phyloP scores from a whole-genome alignment of 2,113 vertebrate species.

The Pristiophorus japonicus region DNA sequence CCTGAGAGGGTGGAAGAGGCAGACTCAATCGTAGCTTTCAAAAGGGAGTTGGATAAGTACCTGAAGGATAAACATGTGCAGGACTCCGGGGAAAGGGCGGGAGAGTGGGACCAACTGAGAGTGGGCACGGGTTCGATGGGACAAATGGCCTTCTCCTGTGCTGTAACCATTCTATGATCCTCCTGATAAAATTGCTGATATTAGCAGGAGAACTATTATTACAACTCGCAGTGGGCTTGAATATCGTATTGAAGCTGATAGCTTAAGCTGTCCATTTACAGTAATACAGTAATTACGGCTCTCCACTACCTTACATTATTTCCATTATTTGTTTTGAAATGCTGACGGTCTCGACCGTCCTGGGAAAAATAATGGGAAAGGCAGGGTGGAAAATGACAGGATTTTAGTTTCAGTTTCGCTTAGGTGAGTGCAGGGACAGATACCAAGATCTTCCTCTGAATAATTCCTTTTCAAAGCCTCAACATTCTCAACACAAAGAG shows the following conservation, averaged over 20 bases:
- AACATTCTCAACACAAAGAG: background rate
- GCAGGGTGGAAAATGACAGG: background rate
- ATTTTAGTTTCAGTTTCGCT: background rate
- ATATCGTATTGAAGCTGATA: background rate
- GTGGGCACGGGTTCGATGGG: too few relatives aligned
- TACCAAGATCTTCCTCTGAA: background rate
- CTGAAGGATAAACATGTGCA: too few relatives aligned
- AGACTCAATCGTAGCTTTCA: too few relatives aligned
- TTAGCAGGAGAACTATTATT: background rate
- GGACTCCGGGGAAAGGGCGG: too few relatives aligned
- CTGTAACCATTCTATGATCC: too few relatives aligned
- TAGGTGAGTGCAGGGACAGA: background rate
- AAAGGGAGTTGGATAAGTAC: too few relatives aligned
- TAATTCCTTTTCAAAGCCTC: conserved; percentile 6
- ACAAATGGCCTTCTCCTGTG: too few relatives aligned
- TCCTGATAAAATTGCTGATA: background rate
- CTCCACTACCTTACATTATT: background rate
- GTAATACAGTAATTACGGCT: background rate
- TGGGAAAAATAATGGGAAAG: background rate
- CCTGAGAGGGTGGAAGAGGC: too few relatives aligned
- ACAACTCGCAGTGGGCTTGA: background rate
- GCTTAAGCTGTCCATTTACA: background rate
- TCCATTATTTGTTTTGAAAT: background rate
- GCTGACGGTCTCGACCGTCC: background rate
- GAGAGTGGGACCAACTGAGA: too few relatives aligned